Base-by-base conservation (phyloP, 1,140 invertebrate species). In the Cotesia glomerata region DNA sequence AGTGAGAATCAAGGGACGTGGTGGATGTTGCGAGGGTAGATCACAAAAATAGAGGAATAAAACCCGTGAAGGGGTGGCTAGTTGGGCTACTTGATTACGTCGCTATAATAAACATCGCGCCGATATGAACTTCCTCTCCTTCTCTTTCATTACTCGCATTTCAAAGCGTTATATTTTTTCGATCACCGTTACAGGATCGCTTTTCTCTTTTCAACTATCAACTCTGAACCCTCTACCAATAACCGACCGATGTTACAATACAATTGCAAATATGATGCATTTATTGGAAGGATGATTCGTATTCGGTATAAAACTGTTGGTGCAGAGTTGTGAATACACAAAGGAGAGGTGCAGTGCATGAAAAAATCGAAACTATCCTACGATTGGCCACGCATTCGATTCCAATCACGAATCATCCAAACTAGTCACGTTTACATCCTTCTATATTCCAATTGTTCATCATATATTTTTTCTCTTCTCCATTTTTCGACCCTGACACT, bases 41-140 rank as follows among this genome's bases (percentile, higher is more conserved):
- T 67, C 67, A 68, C 65, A 65, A 74, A 49, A 54, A 71, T 58
- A 51, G 54, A 58, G 54, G 32, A 59, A 35, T n/a, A 16, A 56
- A 58, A 14, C 13, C 9, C n/a, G 18, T 68, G 59, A 56, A 63
- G 59, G 58, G 74, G 74, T 69, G 63, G 78, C 69, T 67, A 75
- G 75, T 65, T 59, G 71, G 54, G 63, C 69, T 82, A 84, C 82
- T 87, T 82, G 83, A 87, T 85, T 83, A 82, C 80, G 73, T 78
- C 62, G 78, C 77, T 77, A 84, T 87, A 85, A 85, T 86, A 85
- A 84, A 86, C 84, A 82, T 80, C 80, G 81, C 75, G 75, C 81
- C 81, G 84, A 86, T 85, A 86, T 84, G 77, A 84, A 86, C 82
- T 85, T 66, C 36, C 54, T 49, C 36, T 49, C 69, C 58, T 63